These are phyloP conservation scores for cattle (Bos taurus) DNA, from an alignment of 2,113 vertebrate species.

Conservation along the genomic window ARS-UCD2.0 NC_037344.1:49452501-49453000, in stretches of 20 bases:
- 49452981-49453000: conserved; percentile 81
- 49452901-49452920: neutral
- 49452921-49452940: conserved; percentile 57
- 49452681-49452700: neutral
- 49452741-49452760: neutral
- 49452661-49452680: neutral
- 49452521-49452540: neutral
- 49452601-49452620: neutral
- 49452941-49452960: conserved; percentile 62
- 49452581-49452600: neutral
- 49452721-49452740: neutral
- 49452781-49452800: too few species aligned
- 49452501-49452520: neutral
- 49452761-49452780: neutral
- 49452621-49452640: neutral
- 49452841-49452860: conserved; percentile 3
- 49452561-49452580: neutral
- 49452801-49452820: neutral
- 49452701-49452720: neutral
- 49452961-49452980: conserved; percentile 73
- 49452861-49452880: neutral
- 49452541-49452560: neutral
- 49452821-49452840: neutral
- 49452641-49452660: neutral
- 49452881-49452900: neutral